Evolutionary conservation across 2,797 vertebrate genomes (phyloP).

Genomic region (Aldrovandia affinis): DNA sequence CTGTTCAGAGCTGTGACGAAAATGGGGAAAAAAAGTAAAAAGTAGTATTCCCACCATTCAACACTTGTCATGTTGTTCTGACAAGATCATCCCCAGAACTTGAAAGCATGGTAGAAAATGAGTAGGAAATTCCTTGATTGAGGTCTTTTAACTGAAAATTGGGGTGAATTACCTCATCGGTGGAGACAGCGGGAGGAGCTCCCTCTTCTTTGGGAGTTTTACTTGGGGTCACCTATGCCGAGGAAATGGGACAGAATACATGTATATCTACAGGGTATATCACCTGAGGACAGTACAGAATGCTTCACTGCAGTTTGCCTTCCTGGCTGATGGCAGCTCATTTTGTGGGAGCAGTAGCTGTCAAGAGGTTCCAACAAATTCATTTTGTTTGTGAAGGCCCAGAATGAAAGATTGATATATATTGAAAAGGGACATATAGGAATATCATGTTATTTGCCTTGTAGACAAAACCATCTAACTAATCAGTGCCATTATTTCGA

Average conservation of each 20-base stretch:
- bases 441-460: background rate
- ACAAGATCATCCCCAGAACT: background rate
- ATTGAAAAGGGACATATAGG: slow-evolving; percentile 32
- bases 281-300: background rate
- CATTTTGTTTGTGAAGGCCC: background rate
- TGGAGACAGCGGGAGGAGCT: slow-evolving; percentile 77
- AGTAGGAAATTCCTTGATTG: background rate
- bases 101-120: background rate
- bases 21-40: background rate
- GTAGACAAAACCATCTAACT: background rate
- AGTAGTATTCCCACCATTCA: background rate
- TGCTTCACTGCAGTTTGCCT: background rate
- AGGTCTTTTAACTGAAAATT: background rate
- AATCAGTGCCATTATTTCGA: background rate
- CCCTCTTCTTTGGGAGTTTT: slow-evolving; percentile 82
- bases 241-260: slow-evolving; percentile 43
- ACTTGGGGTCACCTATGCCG: slow-evolving; percentile 81
- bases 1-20: background rate
- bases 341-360: too few relatives aligned
- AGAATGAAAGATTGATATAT: background rate
- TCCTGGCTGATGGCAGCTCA: background rate
- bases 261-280: background rate
- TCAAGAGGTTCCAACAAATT: background rate
- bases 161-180: slow-evolving; percentile 81
- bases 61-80: background rate